Evolutionary conservation across 2,888 invertebrate genomes (phyloP), one percentile per base, ranked within the genome.

Genomic region (Elegia similella): DNA sequence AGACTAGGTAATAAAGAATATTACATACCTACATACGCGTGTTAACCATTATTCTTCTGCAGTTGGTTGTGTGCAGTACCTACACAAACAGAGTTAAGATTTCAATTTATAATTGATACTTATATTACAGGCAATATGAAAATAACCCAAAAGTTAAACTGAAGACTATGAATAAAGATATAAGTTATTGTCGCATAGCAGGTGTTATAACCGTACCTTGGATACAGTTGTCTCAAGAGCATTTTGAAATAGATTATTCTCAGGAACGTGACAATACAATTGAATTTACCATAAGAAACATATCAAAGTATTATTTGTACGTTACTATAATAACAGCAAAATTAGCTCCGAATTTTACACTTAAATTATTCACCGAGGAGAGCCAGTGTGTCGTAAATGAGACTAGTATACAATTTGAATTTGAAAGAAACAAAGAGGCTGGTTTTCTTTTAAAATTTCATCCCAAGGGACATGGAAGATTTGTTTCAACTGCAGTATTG

Each of bases 191-290:
- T 61, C 84, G 84, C 16, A 74, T 90, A 62, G 58, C 64, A 43
- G 90, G 90, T 32, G 88, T 91, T 0, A 84, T 91, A 48, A 89
- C 88, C 5, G 80, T 86, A 7, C 81, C 89, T 1, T 88, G 88
- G 88, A 70, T 91, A 62, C 43, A 71, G 34, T 80, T 91, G 67
- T 90, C 91, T 8, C 67, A 72, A 15, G 78, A 89, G 6, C 79
- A 80, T 58, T 91, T 89, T 73, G 85, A 88, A 75, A 76, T 90
- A 42, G 73, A 79, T 50, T 89, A 75, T 56, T 56, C 62, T 12
- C 62, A 66, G 42, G 71, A 72, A 60, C 65, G 62, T 43, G 59
- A 63, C 6, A 88, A 88, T 57, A 60, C 15, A 13, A 72, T 87
- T 42, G 68, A 79, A 42, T 91, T 91, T 63, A 77, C 80, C 7